Conservation (phyloP, 2,113 vertebrate species). For the Synodontis membranacea region DNA sequence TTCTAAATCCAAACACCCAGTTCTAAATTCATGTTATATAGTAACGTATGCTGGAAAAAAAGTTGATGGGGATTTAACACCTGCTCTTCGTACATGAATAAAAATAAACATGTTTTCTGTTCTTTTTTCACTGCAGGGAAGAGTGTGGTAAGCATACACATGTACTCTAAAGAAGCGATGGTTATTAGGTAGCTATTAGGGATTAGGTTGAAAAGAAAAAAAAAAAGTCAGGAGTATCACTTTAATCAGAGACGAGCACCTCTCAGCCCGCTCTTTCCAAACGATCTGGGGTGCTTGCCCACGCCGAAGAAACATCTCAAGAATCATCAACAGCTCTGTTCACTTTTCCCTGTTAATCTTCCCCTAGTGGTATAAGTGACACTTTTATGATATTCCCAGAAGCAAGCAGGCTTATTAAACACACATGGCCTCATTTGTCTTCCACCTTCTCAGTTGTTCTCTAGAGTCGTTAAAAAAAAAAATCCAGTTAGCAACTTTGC, state of each 20-base stretch:
- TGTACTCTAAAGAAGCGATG: background rate
- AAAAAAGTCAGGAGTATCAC: background rate
- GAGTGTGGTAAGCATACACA: background rate
- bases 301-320: slow-evolving; percentile 15
- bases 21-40: background rate
- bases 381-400: slow-evolving; percentile 15
- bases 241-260: slow-evolving; percentile 32
- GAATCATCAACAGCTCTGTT: slow-evolving; percentile 8
- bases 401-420: slow-evolving; percentile 58
- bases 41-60: background rate
- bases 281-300: slow-evolving; percentile 30
- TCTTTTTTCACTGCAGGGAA: background rate
- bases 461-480: slow-evolving; percentile 61
- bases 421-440: slow-evolving; percentile 52
- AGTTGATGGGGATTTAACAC: background rate
- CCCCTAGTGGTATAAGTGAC: background rate
- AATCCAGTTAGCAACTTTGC: slow-evolving; percentile 55
- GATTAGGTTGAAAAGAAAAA: background rate
- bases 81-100: background rate
- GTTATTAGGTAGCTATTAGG: background rate
- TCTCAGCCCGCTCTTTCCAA: slow-evolving; percentile 28
- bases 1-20: background rate
- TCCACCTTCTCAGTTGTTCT: background rate
- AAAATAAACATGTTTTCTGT: background rate
- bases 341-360: slow-evolving; percentile 24